Base-by-base conservation (phyloP, 1,140 invertebrate species). In the Drosophila mayri region DNA sequence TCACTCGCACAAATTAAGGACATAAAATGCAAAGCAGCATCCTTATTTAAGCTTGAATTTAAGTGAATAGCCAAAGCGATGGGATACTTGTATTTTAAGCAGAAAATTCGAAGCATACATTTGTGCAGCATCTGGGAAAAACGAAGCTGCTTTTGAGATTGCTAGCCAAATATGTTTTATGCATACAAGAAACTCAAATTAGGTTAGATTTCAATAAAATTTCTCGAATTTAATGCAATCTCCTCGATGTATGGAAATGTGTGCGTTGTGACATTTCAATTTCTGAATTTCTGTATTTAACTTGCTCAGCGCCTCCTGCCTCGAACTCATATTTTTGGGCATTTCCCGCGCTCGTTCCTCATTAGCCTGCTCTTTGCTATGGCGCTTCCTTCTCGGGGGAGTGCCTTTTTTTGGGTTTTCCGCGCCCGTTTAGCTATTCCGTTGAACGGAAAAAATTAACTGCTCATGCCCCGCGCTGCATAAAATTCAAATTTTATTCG, bases 371-470 rank as follows among this genome's bases (percentile, higher is more conserved):
- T 25, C 25, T 20, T 37, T 18, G 14, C 49, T 9, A 35, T 43
- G 12, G 18, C 32, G 28, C 30, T 11, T 44, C 35, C 58, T 25
- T 35, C 46, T 55, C 22, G 20, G 8, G 12, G 25, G 49, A 60
- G 40, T 55, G 32, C 32, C 20, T 30, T 35, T 35, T 35, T 60
- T 32, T 49, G 18, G 14, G 12, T 77, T 50, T 65, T 70, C 52
- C 8, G 25, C 14, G 18, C 41, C 25, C 43, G 41, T 47, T 67
- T 44, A 43, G 40, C 57, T 35, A 61, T 64, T 54, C 52, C 58
- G 68, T 43, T 54, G 43, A 54, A 64, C 64, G 75, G 60, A 52
- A 87, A 76, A 76, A 63, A 87, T 82, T 80, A 76, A 68, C 83
- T 81, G 72, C 50, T 47, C 35, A 18, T 57, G 66, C 62, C 20